A percentile compares a stretch with the other conserved stretches of the same genome.
phyloP scores from a whole-genome alignment of 2,113 vertebrate genomes.

The Haliaeetus leucogaster region DNA sequence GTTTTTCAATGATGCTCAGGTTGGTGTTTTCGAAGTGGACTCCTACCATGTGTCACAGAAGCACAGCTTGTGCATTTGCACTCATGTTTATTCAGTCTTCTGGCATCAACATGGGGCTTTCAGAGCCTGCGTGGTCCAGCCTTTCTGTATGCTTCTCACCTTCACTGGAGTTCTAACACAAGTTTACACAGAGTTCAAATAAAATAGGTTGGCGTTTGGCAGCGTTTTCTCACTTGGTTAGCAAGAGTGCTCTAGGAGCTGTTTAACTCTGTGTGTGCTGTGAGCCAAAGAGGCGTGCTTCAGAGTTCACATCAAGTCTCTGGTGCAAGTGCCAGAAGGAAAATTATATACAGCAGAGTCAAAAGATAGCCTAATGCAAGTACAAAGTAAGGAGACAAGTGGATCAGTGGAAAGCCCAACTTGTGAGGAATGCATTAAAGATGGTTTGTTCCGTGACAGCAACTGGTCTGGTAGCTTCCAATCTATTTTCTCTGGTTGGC shows the following conservation, averaged over 20 bases:
- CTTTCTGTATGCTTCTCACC: background rate
- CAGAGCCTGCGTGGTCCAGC: background rate
- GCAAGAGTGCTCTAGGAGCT: accelerated
- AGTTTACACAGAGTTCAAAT: background rate
- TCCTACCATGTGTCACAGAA: background rate
- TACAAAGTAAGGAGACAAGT: background rate
- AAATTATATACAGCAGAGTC: background rate
- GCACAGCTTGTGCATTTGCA: background rate
- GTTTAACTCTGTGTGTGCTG: background rate
- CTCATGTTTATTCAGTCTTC: accelerated
- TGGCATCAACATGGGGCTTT: background rate
- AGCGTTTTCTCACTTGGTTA: background rate
- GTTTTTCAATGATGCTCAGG: background rate
- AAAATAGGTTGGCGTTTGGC: background rate
- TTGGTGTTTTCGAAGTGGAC: background rate
- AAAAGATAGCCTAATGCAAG: background rate
- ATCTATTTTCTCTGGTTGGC: background rate
- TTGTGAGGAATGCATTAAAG: background rate
- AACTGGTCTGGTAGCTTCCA: background rate
- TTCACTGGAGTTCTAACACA: background rate
- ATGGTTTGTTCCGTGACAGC: background rate
- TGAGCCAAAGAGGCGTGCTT: accelerated
- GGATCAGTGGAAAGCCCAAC: background rate
- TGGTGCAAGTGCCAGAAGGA: background rate
- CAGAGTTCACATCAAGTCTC: background rate